Evolutionary conservation across 2,113 vertebrate genomes (phyloP).

Genomic region (Abramis brama): DNA sequence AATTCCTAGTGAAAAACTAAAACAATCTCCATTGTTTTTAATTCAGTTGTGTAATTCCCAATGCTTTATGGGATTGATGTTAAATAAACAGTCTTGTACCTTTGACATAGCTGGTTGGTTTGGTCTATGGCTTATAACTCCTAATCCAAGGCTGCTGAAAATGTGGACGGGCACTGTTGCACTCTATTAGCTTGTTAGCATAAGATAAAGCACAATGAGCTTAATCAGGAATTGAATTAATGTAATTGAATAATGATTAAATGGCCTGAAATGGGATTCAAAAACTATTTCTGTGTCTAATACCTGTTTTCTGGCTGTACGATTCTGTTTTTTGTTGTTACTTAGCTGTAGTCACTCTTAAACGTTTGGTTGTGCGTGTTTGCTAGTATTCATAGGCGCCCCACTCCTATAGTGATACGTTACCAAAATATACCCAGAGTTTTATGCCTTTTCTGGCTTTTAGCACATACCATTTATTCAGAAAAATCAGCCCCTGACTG

Average conservation of each 20-base stretch:
- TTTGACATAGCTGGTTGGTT: neutral
- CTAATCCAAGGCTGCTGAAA: no score
- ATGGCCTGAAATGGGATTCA: neutral
- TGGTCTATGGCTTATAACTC: neutral
- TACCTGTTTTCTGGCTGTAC: slow-evolving; percentile 34
- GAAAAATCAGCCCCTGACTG: slow-evolving; percentile 21
- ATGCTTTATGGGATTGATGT: neutral
- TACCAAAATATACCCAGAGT: neutral
- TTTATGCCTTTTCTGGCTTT: neutral
- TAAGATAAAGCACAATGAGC: neutral
- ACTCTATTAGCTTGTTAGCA: neutral
- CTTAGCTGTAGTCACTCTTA: slow-evolving; percentile 40
- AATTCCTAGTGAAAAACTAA: neutral
- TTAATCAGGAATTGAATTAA: neutral
- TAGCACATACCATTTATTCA: neutral
- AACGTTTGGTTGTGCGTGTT: neutral
- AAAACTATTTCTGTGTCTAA: slow-evolving; percentile 27
- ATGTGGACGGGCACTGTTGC: neutral
- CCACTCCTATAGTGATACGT: neutral
- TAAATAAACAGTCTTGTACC: neutral
- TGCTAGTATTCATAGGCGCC: slow-evolving; percentile 21
- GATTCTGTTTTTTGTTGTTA: slow-evolving; percentile 29
- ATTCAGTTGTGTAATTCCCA: neutral
- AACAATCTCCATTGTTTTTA: neutral
- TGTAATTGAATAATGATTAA: neutral